These are phyloP conservation scores for Epinephelus coioides DNA, from an alignment of 2,797 vertebrate species.

Conservation along the genomic window DNA sequence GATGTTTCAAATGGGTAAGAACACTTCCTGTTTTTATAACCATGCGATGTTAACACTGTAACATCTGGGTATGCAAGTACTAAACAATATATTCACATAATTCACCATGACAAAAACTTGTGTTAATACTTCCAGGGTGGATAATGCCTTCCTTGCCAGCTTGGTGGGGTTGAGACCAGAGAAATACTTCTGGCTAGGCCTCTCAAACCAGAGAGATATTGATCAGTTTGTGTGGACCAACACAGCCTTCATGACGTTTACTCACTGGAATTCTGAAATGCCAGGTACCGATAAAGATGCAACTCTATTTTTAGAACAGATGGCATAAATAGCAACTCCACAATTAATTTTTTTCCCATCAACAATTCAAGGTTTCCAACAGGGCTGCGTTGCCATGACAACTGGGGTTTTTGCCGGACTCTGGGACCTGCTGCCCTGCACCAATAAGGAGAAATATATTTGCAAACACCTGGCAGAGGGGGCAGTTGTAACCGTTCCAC, in stretches of 20 bases:
- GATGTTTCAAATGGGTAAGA: slow-evolving; percentile 91
- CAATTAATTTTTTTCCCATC: background rate
- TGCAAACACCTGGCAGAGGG: slow-evolving; percentile 93
- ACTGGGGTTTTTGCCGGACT: slow-evolving; percentile 92
- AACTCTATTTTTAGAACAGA: background rate
- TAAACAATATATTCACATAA: background rate
- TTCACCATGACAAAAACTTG: background rate
- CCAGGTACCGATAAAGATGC: slow-evolving; percentile 85
- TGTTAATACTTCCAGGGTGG: slow-evolving; percentile 84
- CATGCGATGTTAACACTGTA: background rate
- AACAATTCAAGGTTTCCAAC: slow-evolving; percentile 84
- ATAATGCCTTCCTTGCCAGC: slow-evolving; percentile 95
- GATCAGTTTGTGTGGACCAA: slow-evolving; percentile 90
- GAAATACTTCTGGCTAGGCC: slow-evolving; percentile 93
- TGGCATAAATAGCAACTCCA: background rate
- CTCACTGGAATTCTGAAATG: slow-evolving; percentile 94
- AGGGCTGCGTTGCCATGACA: slow-evolving; percentile 93
- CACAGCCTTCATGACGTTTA: slow-evolving; percentile 85
- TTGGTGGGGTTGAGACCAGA: slow-evolving; percentile 91
- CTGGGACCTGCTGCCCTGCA: slow-evolving; percentile 94
- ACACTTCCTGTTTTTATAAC: background rate
- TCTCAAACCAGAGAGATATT: slow-evolving; percentile 88
- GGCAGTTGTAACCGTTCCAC: slow-evolving; percentile 82
- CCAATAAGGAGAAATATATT: slow-evolving; percentile 91
- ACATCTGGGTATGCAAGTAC: background rate